Evolutionary conservation across 2,797 vertebrate species (phyloP).

Genomic region (Chiropotes sagulatus): DNA sequence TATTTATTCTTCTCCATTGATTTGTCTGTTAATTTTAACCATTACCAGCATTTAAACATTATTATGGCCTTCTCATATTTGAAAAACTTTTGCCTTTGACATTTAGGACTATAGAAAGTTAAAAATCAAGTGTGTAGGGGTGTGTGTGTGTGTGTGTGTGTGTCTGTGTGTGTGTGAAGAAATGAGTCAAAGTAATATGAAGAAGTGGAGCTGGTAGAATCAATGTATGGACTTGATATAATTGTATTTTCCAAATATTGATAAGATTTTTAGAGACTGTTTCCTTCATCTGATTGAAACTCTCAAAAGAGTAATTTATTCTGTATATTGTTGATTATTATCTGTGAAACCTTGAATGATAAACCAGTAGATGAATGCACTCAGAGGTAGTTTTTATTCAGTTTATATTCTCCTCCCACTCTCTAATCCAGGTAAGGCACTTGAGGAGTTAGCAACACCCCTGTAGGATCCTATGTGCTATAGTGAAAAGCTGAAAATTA

Average conservation of each 20-base stretch:
- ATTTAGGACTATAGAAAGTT: not conserved
- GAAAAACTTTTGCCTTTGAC: not conserved
- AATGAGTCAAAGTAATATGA: not conserved
- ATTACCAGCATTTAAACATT: constrained; percentile 1
- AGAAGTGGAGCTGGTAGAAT: not conserved
- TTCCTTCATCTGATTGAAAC: constrained; percentile 10
- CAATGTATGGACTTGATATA: not conserved
- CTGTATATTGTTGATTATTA: not conserved
- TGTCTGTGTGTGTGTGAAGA: not conserved
- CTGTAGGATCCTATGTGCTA: not conserved
- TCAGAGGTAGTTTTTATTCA: not conserved
- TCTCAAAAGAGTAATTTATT: not conserved
- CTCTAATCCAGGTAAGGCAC: not conserved
- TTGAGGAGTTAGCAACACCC: not conserved
- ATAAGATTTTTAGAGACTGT: not conserved
- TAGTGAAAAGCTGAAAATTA: not conserved
- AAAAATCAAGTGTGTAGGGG: not conserved
- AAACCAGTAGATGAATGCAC: not conserved
- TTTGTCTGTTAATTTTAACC: not conserved
- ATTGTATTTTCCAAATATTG: not conserved
- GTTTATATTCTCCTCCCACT: not conserved
- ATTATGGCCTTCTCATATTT: not conserved
- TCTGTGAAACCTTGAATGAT: not conserved
- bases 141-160: not conserved
- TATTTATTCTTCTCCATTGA: not conserved